phyloP scores from a whole-genome alignment of 2,888 invertebrate genomes.

The Nomada hirtipes region DNA sequence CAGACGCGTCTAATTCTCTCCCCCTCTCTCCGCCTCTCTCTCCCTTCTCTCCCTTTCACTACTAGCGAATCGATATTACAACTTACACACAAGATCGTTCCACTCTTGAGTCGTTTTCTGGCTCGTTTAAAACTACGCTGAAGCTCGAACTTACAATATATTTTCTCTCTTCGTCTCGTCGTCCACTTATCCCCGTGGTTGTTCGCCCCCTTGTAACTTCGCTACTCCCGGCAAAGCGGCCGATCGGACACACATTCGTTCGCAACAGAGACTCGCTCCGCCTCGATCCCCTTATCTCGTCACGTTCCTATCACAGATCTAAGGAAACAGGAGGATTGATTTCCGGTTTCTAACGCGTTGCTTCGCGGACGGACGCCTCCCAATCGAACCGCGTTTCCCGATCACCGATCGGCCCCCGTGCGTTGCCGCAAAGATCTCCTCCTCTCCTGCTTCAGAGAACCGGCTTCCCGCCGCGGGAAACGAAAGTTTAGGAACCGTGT shows the following conservation, averaged over 20 bases:
- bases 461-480: conserved; percentile 6
- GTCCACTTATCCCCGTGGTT: neutral
- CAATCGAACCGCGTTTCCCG: conserved; percentile 29
- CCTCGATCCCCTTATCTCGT: conserved; percentile 14
- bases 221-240: conserved; percentile 18
- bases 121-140: conserved; percentile 38
- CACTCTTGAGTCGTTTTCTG: conserved; percentile 38
- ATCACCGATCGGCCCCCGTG: conserved; percentile 4
- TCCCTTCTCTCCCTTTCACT: conserved; percentile 22
- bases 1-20: conserved; percentile 45
- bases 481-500: conserved; percentile 39
- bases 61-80: conserved; percentile 37
- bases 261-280: conserved; percentile 20
- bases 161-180: conserved; percentile 5
- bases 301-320: conserved; percentile 80
- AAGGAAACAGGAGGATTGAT: conserved; percentile 70
- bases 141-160: conserved; percentile 44
- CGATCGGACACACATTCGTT: conserved; percentile 25
- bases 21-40: conserved; percentile 12
- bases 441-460: neutral
- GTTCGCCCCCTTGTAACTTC: conserved; percentile 19
- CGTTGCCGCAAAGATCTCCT: neutral
- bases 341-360: conserved; percentile 45
- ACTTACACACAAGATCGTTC: conserved; percentile 40
- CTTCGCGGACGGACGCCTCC: conserved; percentile 32